Evolutionary conservation across 2,113 vertebrate genomes (phyloP).

Genomic region (Chascanopsetta lugubris): DNA sequence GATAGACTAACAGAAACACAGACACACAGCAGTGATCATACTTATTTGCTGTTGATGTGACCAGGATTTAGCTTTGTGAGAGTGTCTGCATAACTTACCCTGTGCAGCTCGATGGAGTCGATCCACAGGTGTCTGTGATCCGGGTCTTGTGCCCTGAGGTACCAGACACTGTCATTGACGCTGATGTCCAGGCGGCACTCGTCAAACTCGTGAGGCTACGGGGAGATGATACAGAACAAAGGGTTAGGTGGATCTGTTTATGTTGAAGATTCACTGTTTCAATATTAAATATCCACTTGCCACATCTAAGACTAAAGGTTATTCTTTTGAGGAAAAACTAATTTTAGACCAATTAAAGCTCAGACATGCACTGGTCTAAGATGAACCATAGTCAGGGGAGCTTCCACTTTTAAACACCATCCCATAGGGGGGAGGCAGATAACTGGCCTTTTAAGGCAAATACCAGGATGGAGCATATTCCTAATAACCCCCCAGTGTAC

Average conservation of each 20-base stretch:
- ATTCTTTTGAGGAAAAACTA: too few species aligned
- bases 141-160: slow-evolving; percentile 92
- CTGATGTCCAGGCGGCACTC: slow-evolving; percentile 98
- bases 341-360: neutral
- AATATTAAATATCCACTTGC: too few species aligned
- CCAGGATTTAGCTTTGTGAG: neutral
- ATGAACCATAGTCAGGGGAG: neutral
- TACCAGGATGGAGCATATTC: slow-evolving; percentile 27
- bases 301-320: too few species aligned
- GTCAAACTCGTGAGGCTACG: slow-evolving; percentile 95
- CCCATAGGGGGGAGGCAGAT: slow-evolving; percentile 32
- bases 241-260: neutral
- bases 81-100: slow-evolving; percentile 77
- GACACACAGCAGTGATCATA: slow-evolving; percentile 7
- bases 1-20: slow-evolving; percentile 73
- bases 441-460: slow-evolving; percentile 57
- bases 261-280: neutral
- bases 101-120: slow-evolving; percentile 93
- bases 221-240: neutral
- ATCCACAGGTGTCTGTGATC: slow-evolving; percentile 94
- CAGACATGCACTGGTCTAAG: slow-evolving; percentile 4
- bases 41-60: neutral
- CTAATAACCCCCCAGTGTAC: slow-evolving; percentile 44
- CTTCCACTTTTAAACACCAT: slow-evolving; percentile 24
- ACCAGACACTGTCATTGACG: slow-evolving; percentile 98